Percentiles rank a stretch among this genome's conserved stretches.
These are phyloP conservation scores for Neosalanx taihuensis DNA, from an alignment of 2,797 vertebrate species.

Conservation along the genomic window DNA sequence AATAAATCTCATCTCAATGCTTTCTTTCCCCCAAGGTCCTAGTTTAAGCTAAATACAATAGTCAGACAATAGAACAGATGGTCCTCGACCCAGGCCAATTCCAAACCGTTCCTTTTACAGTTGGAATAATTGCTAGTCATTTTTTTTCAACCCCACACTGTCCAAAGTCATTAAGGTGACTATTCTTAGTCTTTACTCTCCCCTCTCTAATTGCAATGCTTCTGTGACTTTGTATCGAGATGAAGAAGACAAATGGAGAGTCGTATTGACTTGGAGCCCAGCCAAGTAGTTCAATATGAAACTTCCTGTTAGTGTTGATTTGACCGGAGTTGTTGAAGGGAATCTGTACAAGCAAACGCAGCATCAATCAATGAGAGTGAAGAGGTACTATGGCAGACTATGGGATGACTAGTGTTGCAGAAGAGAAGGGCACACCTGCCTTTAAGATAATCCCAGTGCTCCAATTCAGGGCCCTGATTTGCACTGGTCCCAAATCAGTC, in stretches of 20 bases:
- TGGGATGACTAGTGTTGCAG: slow-evolving; percentile 35
- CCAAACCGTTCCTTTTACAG: slow-evolving; percentile 44
- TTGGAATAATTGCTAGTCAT: slow-evolving; percentile 40
- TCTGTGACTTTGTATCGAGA: too few relatives aligned
- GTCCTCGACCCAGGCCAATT: slow-evolving; percentile 41
- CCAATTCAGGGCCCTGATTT: slow-evolving; percentile 43
- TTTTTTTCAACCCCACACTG: slow-evolving; percentile 45
- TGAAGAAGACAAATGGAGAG: slow-evolving; percentile 20
- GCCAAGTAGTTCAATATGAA: slow-evolving; percentile 36
- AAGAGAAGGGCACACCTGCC: slow-evolving; percentile 54
- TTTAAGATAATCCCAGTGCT: slow-evolving; percentile 47
- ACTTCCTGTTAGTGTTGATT: slow-evolving; percentile 6
- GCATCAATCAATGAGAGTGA: slow-evolving; percentile 18
- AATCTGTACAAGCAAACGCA: background rate
- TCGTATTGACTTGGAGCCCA: slow-evolving; percentile 33
- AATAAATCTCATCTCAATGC: slow-evolving; percentile 60
- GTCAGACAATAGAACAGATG: slow-evolving; percentile 49
- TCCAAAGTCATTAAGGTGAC: slow-evolving; percentile 44
- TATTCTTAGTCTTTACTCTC: slow-evolving; percentile 26
- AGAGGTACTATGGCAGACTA: slow-evolving; percentile 33
- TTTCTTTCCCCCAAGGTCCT: slow-evolving; percentile 47
- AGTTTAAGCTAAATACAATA: slow-evolving; percentile 34
- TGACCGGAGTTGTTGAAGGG: slow-evolving; percentile 27
- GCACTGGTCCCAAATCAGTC: slow-evolving; percentile 54
- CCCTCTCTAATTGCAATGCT: slow-evolving; percentile 24